These are phyloP conservation scores for Arothron firmamentum DNA, from an alignment of 2,113 vertebrate genomes.

Conservation along the genomic window DNA sequence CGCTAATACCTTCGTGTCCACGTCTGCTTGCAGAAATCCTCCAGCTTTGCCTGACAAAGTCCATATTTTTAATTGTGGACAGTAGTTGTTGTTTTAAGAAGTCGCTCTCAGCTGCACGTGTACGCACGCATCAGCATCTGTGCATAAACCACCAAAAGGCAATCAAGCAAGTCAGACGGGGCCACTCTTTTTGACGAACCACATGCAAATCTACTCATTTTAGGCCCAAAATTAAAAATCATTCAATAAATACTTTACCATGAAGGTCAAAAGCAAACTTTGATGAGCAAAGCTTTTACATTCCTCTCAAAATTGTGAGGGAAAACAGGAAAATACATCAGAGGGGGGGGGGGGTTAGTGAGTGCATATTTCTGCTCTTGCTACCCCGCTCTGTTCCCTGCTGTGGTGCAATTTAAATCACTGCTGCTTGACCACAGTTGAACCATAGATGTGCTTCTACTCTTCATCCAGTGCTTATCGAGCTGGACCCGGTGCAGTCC, in stretches of 20 bases:
- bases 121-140: conserved; percentile 8
- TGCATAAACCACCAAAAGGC: conserved; percentile 9
- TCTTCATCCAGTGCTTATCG: conserved; percentile 8
- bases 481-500: conserved; percentile 5
- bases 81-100: neutral
- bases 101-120: conserved; percentile 1
- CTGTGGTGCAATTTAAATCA: conserved; percentile 23
- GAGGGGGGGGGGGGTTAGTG: conserved; percentile 20
- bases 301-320: neutral
- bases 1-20: conserved; percentile 14
- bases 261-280: no score
- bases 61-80: conserved; percentile 1
- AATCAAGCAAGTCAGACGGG: neutral
- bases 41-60: conserved; percentile 6
- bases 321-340: neutral
- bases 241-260: no score
- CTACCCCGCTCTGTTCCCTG: conserved; percentile 11
- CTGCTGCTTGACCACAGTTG: conserved; percentile 36
- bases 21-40: conserved; percentile 4
- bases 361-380: conserved; percentile 14
- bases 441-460: conserved; percentile 30
- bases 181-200: no score
- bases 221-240: no score
- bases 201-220: no score
- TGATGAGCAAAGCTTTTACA: no score